Evolutionary conservation across 2,113 vertebrate species (phyloP).

Genomic region (Labrus mixtus): DNA sequence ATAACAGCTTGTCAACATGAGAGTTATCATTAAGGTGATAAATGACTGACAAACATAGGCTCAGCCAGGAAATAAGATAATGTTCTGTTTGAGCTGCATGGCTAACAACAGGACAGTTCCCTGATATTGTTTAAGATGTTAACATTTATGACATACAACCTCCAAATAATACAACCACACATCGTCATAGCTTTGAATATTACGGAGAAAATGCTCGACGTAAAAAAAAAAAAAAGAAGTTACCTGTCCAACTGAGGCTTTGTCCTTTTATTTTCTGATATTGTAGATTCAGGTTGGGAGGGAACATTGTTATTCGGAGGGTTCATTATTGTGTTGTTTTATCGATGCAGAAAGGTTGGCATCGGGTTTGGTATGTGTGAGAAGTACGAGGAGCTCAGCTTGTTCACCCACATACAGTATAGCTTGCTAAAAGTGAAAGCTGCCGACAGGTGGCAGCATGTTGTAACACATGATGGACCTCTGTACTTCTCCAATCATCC

Average conservation of each 20-base stretch:
- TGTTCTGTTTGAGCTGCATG: constrained; percentile 17
- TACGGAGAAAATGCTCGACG: too few species aligned
- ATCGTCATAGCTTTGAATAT: too few species aligned
- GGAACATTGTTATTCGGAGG: neutral
- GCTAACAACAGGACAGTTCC: neutral
- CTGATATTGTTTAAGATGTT: neutral
- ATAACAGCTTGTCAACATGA: neutral
- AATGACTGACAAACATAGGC: neutral
- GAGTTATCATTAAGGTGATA: neutral
- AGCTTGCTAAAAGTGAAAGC: accelerated
- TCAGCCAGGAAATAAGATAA: too few species aligned
- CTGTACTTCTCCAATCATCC: neutral
- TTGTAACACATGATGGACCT: neutral
- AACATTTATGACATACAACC: neutral
- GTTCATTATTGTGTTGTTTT: constrained; percentile 33
- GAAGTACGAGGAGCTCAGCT: neutral
- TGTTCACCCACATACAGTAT: neutral
- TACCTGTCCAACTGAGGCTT: constrained; percentile 40
- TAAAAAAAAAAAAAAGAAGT: neutral
- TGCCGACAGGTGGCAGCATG: constrained; percentile 57
- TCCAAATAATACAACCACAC: neutral
- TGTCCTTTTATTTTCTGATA: neutral
- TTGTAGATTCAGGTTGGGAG: neutral
- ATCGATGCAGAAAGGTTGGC: neutral
- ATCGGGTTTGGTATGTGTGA: neutral